These are phyloP conservation scores for Agrilus planipennis DNA, from an alignment of 1,140 invertebrate genomes.

Conservation along the genomic window DNA sequence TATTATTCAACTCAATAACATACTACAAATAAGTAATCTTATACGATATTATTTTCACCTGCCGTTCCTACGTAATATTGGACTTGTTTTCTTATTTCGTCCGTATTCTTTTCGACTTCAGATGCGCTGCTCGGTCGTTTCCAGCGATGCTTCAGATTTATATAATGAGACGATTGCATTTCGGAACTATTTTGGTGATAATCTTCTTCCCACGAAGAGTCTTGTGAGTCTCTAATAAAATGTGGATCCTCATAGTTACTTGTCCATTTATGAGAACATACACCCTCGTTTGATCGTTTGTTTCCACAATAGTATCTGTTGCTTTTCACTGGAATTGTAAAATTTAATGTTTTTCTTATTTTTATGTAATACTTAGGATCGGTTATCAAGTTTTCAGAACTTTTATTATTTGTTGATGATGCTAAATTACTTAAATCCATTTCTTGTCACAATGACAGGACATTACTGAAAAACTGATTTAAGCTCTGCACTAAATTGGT, in stretches of 20 bases:
- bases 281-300: too few relatives aligned
- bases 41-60: not conserved
- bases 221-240: conserved; percentile 32
- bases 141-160: conserved; percentile 42
- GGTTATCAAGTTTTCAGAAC: too few relatives aligned
- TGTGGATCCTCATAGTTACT: conserved; percentile 33
- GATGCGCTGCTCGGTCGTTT: conserved; percentile 51
- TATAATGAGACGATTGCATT: conserved; percentile 31
- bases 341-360: too few relatives aligned
- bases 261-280: too few relatives aligned
- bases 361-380: too few relatives aligned
- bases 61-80: conserved; percentile 32
- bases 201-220: conserved; percentile 46
- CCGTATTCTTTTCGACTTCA: conserved; percentile 38
- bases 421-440: too few relatives aligned
- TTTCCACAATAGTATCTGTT: too few relatives aligned
- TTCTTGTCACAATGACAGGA: too few relatives aligned
- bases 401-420: too few relatives aligned
- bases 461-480: too few relatives aligned
- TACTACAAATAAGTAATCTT: not conserved
- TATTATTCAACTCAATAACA: not conserved
- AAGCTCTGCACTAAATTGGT: too few relatives aligned
- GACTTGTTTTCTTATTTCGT: conserved; percentile 33
- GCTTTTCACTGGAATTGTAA: too few relatives aligned
- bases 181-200: conserved; percentile 31